Evolutionary conservation across 2,113 vertebrate genomes (phyloP), one percentile per base, ranked within the genome.

Genomic region (Emberiza fucata): DNA sequence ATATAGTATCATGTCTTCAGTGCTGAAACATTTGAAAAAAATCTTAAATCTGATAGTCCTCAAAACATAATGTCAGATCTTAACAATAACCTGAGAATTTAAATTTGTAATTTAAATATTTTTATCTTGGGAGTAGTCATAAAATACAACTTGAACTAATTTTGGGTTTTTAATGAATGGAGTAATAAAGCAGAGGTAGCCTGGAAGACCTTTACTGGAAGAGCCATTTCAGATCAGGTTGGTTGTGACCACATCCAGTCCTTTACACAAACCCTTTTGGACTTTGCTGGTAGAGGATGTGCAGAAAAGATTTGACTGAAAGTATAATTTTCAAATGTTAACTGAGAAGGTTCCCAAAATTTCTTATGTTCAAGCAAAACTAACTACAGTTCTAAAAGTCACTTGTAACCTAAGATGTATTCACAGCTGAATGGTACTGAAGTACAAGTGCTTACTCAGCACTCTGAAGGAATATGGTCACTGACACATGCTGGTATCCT

Each of bases 401-500:
- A 37, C 24, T n/a, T 5, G 1, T 84, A 40, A 31, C 70, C 61
- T 48, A 14, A 50, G 35, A 77, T 3, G 1, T 6, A 53, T 14
- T 75, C 56, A 23, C 27, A 45, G 13, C 47, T n/a, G 59, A 44
- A 22, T 28, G 57, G n/a, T 45, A 1, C 28, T 59, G 80, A 70
- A 59, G 39, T 50, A 8, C 9, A 28, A n/a, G 35, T 28, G 57
- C 63, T 57, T n/a, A 29, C 29, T 14, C 31, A 45, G 51, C 57
- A 19, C 37, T 73, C 20, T 57, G 54, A 17, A 33, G 37, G 25
- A 20, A 27, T 0, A 0, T 31, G 5, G 5, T 63, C 35, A 9
- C 39, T 54, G 70, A 5, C 59, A 65, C n/a, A 6, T 0, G 0
- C 14, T 35, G 22, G 17, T 77, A 2, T 61, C 45, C 50, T 69